phyloP scores from a whole-genome alignment of 2,888 invertebrate species.

The Griposia aprilina region DNA sequence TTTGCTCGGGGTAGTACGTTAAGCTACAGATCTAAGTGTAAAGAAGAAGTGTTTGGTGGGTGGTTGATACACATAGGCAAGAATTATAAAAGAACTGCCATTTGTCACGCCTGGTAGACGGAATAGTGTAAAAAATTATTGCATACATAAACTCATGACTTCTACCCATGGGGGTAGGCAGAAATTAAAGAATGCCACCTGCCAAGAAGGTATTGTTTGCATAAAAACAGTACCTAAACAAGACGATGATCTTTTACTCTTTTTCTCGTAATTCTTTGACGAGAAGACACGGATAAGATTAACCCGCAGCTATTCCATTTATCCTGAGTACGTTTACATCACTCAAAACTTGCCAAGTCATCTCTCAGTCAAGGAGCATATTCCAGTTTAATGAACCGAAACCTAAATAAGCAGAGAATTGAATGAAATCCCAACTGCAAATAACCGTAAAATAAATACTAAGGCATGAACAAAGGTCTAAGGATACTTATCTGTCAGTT shows the following conservation, averaged over 20 bases:
- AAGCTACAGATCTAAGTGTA: background rate
- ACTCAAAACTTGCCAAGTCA: background rate
- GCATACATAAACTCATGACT: background rate
- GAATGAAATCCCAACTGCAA: conserved; percentile 81
- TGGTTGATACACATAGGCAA: background rate
- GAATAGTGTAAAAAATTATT: background rate
- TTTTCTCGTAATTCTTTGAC: background rate
- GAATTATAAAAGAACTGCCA: background rate
- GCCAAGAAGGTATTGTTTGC: background rate
- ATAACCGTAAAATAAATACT: conserved; percentile 69
- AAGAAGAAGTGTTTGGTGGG: background rate
- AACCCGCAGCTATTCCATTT: too few species aligned
- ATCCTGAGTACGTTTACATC: background rate
- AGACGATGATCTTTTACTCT: background rate
- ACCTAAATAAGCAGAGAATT: conserved; percentile 80
- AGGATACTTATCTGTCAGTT: conserved; percentile 39
- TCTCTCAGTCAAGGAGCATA: conserved; percentile 45
- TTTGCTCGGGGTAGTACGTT: too few species aligned
- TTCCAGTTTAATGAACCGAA: conserved; percentile 68
- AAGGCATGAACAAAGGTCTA: conserved; percentile 40
- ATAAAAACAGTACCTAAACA: too few species aligned
- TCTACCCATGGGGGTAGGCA: background rate
- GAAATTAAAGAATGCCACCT: background rate
- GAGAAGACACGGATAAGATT: background rate
- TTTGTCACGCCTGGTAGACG: background rate